These are phyloP conservation scores for Sarcophilus harrisii DNA, from an alignment of 2,797 vertebrate species.

Conservation along the genomic window DNA sequence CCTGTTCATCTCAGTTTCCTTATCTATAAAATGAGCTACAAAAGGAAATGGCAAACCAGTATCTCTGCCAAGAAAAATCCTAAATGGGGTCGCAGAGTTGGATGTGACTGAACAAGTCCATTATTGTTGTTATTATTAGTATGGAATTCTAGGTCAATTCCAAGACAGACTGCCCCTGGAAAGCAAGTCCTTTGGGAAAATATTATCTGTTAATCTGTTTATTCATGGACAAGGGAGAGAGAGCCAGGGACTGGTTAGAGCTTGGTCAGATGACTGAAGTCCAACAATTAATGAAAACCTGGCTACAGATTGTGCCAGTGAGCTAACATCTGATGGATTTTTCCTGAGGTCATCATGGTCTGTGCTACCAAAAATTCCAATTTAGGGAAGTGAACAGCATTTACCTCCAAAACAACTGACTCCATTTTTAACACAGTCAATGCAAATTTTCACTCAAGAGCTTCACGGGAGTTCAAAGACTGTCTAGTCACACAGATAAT, in stretches of 20 bases:
- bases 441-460: not conserved
- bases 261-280: not conserved
- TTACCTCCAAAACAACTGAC: not conserved
- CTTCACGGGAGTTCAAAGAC: not conserved
- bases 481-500: not conserved
- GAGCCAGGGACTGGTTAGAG: not conserved
- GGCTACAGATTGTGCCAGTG: not conserved
- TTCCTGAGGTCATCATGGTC: not conserved
- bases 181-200: not conserved
- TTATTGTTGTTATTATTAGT: not conserved
- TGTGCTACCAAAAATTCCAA: not conserved
- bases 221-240: not conserved
- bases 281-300: not conserved
- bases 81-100: not conserved
- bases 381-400: not conserved
- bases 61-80: not conserved
- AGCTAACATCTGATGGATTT: not conserved
- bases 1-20: not conserved
- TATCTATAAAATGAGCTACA: not conserved
- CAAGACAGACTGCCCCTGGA: not conserved
- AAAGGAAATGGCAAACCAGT: not conserved
- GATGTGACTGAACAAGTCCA: not conserved
- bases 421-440: not conserved
- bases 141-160: not conserved
- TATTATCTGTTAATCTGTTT: not conserved